Evolutionary conservation across 2,888 invertebrate species (phyloP), one percentile per base, ranked within the genome.

Genomic region (Pterostichus madidus): DNA sequence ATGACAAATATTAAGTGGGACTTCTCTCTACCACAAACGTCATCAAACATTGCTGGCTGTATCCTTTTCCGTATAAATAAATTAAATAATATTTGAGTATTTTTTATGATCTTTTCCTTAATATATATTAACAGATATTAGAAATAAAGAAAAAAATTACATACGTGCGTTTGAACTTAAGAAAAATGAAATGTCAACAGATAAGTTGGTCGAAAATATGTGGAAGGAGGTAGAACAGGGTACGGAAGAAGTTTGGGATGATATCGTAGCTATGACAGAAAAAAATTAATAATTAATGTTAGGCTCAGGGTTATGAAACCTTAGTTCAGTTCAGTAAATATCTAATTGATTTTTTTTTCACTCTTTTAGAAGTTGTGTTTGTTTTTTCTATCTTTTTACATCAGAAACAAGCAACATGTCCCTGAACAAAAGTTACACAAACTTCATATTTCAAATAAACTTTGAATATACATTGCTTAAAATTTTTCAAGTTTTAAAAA

Each of bases 1-100:
- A 64, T 79, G 32, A 79, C 79, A 46, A 79, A 79, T 24, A 24
- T 64, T 24, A 44, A 17, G 3, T 79, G 79, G 79, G 64, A 79
- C 31, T 79, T 64, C 17, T 39, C 46, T 3, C 17, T 64, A 13
- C 49, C 79, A 10, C 6, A 8, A 24, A 44, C 31, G 11, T 59
- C 44, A 46, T 7, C 3, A 24, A 7, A 11, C 8, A 31, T 5
- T 15, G n/a, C 44, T 61, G 79, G 79, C 6, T 64, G 79, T 79
- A 79, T 79, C 79, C 79, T 79, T 79, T 17, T 64, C 3, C 8
- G 7, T 68, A 68, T 10, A 31, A 32, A 68, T 24, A 52, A 31
- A 13, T 52, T 31, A 59, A 59, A 10, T 79, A 1, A n/a, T 46
- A 59, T 35, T 31, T 31, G 61, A n/a, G 5, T 13, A 7, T 15